Conservation (phyloP, 2,797 vertebrate species). For the Mormyrus hasselquistii region DNA sequence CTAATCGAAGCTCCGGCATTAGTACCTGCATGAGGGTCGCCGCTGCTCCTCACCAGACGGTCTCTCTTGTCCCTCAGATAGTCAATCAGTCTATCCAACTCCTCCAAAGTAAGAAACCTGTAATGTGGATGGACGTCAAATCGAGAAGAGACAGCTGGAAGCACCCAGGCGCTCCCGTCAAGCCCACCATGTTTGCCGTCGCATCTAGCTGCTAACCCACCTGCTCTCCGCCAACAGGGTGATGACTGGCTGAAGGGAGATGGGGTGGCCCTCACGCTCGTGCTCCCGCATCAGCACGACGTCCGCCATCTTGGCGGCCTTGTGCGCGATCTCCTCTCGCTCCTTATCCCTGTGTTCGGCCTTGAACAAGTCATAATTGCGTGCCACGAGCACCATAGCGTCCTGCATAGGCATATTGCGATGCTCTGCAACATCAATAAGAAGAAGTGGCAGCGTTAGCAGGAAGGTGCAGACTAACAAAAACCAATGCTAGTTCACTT, state of each 20-base stretch:
- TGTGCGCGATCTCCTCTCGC: slow-evolving; percentile 82
- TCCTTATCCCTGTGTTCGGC: slow-evolving; percentile 87
- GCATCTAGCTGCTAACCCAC: slow-evolving; percentile 28
- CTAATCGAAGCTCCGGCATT: background rate
- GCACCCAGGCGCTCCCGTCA: background rate
- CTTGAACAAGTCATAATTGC: slow-evolving; percentile 89
- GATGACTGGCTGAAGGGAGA: slow-evolving; percentile 75
- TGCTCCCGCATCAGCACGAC: slow-evolving; percentile 83
- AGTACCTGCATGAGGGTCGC: slow-evolving; percentile 73
- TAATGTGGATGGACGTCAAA: background rate
- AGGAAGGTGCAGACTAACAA: background rate
- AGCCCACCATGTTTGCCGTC: background rate
- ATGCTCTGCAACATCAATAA: slow-evolving; percentile 67
- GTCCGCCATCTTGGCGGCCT: slow-evolving; percentile 96
- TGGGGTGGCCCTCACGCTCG: slow-evolving; percentile 76
- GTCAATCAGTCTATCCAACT: slow-evolving; percentile 79
- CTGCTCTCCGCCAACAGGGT: slow-evolving; percentile 82
- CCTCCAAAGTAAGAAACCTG: slow-evolving; percentile 84
- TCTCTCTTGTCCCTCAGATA: slow-evolving; percentile 85
- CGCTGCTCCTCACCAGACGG: slow-evolving; percentile 63
- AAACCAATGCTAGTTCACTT: background rate
- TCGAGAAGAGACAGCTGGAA: background rate
- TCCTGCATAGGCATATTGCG: slow-evolving; percentile 98
- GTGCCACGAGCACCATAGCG: slow-evolving; percentile 90
- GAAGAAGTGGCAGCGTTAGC: background rate